Evolutionary conservation across 2,113 vertebrate species (phyloP).

Genomic region (Nyctibius bracteatus): DNA sequence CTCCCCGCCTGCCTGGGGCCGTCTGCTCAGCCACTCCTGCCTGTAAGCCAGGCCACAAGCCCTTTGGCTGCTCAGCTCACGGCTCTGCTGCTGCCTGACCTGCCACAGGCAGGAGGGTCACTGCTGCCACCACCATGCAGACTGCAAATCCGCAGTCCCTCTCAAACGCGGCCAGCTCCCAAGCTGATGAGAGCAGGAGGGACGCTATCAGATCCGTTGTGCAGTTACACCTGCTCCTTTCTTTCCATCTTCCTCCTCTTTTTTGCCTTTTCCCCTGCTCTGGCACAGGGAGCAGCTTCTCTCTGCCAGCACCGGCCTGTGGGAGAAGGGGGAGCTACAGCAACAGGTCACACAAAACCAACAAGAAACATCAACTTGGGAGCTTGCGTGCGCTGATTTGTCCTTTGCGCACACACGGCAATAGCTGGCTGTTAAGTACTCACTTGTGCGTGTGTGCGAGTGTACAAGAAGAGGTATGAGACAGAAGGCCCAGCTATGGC

Average conservation of each 20-base stretch:
- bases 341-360: accelerated
- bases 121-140: background rate
- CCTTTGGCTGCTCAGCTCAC: background rate
- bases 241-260: background rate
- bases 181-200: background rate
- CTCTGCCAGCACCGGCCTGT: background rate
- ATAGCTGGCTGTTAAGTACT: accelerated
- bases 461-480: background rate
- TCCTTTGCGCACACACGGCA: background rate
- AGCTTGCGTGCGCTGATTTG: accelerated
- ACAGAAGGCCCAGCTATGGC: background rate
- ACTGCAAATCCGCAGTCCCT: background rate
- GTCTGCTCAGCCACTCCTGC: background rate
- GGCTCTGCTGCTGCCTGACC: background rate
- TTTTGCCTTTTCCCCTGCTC: background rate
- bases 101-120: background rate
- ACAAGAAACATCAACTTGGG: accelerated
- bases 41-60: accelerated
- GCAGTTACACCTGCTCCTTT: background rate
- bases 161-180: background rate
- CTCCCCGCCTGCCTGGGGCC: background rate
- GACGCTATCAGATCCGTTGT: background rate
- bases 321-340: conserved; percentile 12
- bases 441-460: accelerated
- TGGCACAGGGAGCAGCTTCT: background rate